Evolutionary conservation across 2,113 vertebrate species (phyloP).

Genomic region (Hyaena hyaena): DNA sequence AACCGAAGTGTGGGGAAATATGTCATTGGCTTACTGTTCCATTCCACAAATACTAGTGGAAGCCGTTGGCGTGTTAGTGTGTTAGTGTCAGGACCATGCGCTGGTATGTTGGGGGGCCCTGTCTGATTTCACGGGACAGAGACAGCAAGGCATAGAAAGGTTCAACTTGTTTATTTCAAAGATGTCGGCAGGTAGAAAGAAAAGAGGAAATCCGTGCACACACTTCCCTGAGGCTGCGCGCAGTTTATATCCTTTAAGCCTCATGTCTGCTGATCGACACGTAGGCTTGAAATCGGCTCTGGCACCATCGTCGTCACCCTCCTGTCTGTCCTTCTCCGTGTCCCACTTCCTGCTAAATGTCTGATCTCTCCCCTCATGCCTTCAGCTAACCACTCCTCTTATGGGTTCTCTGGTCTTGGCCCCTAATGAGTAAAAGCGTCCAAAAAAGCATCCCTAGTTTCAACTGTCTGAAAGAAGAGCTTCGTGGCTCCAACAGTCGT

Average conservation of each 20-base stretch:
- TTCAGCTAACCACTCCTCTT: neutral
- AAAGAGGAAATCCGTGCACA: neutral
- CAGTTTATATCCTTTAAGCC: fast-evolving
- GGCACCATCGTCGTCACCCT: fast-evolving
- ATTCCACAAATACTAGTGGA: neutral
- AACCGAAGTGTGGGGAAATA: neutral
- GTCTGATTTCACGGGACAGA: neutral
- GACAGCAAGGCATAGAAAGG: neutral
- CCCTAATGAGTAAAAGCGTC: neutral
- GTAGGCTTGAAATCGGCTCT: neutral
- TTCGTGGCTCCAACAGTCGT: no score
- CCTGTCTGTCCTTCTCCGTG: fast-evolving
- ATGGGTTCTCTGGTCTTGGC: neutral
- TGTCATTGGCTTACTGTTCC: neutral
- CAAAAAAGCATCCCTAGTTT: neutral
- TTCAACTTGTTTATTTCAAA: neutral
- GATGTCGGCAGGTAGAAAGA: neutral
- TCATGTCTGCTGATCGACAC: fast-evolving
- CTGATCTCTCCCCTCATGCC: fast-evolving
- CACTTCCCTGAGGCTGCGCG: neutral
- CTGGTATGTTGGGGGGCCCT: neutral
- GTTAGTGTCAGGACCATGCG: fast-evolving
- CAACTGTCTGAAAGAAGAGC: neutral
- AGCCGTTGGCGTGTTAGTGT: fast-evolving
- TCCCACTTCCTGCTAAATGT: fast-evolving